Conservation (phyloP, 2,113 vertebrate species). For the Coreoperca whiteheadi region DNA sequence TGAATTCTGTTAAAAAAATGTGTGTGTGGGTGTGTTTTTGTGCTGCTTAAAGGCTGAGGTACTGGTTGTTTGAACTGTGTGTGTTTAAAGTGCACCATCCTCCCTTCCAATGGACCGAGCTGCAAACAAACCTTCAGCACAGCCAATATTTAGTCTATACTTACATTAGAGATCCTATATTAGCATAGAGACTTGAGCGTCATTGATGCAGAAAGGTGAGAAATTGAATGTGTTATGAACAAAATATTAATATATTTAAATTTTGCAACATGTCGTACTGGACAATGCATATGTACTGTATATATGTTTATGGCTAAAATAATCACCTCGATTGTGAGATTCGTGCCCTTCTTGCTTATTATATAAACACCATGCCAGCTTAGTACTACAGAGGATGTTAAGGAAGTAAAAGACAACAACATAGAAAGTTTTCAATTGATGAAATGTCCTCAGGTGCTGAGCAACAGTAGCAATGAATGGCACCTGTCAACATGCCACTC, state of each 20-base stretch:
- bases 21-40: conserved; percentile 29
- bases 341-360: background rate
- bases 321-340: background rate
- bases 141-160: conserved; percentile 25
- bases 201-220: conserved; percentile 3
- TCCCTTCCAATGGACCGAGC: conserved; percentile 40
- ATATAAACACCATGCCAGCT: background rate
- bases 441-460: background rate
- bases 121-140: conserved; percentile 42
- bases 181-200: conserved; percentile 2
- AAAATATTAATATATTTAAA: background rate
- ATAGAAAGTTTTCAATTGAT: background rate
- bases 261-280: background rate
- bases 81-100: conserved; percentile 45
- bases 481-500: background rate
- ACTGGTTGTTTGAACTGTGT: conserved; percentile 40
- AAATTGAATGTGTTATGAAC: background rate
- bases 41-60: conserved; percentile 38
- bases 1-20: conserved; percentile 36
- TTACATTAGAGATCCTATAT: conserved; percentile 19
- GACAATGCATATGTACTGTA: background rate
- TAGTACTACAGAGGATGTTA: background rate
- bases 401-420: background rate
- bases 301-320: background rate
- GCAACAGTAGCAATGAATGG: background rate